Percentiles rank a stretch among this genome's conserved stretches.
Conservation (phyloP, 1,140 invertebrate species). For the Bombus sibiricus region DNA sequence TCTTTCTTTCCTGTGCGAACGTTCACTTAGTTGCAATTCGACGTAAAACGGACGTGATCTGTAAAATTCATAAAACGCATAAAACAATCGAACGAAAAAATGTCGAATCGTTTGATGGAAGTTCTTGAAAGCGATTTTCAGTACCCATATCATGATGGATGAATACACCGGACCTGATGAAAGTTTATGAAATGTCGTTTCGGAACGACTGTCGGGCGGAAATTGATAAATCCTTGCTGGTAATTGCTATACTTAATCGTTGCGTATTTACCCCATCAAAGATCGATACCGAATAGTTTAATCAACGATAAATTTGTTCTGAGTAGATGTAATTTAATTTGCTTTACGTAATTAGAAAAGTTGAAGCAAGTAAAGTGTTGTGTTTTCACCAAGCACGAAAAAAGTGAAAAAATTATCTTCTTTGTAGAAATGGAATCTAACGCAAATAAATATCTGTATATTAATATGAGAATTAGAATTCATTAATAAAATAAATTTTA, state of each 20-base stretch:
- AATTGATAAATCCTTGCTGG: conserved; percentile 30
- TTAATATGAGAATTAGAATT: background rate
- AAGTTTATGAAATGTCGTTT: conserved; percentile 1
- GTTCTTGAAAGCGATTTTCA: background rate
- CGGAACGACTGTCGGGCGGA: background rate
- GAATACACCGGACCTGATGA: background rate
- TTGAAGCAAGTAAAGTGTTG: background rate
- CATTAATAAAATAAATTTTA: background rate
- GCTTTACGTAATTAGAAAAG: background rate
- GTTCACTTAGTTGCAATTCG: background rate
- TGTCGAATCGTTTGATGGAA: background rate
- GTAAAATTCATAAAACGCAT: background rate
- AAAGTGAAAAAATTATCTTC: background rate
- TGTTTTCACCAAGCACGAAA: background rate
- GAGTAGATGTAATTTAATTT: background rate
- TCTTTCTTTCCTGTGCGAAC: background rate
- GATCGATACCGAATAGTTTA: background rate
- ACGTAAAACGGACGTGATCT: background rate
- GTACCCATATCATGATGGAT: background rate
- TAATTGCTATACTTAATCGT: conserved; percentile 31
- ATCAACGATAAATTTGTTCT: background rate
- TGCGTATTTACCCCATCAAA: background rate
- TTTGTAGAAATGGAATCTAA: background rate
- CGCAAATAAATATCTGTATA: too few relatives aligned
- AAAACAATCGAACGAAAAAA: background rate